Conservation (phyloP, 2,888 invertebrate species). For the Melanostoma mellinum region DNA sequence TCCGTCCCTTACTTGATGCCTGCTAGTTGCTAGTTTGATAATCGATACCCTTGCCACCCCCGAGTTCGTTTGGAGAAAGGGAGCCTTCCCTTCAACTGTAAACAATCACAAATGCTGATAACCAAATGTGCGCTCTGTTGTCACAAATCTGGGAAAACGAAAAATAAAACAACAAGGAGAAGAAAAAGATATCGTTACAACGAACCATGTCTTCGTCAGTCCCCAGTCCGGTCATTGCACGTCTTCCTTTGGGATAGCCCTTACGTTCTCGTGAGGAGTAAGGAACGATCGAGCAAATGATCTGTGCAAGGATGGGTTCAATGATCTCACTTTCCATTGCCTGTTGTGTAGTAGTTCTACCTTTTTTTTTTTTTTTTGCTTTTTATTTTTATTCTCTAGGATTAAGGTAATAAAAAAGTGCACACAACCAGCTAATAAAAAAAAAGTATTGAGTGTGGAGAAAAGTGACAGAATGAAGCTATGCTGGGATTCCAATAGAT, state of each 20-base stretch:
- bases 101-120: slow-evolving; percentile 66
- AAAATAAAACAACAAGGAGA: neutral
- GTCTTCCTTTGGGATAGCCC: slow-evolving; percentile 62
- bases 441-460: slow-evolving; percentile 30
- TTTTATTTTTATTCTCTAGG: slow-evolving; percentile 61
- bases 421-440: slow-evolving; percentile 47
- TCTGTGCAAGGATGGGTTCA: slow-evolving; percentile 72
- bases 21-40: slow-evolving; percentile 44
- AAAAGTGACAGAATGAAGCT: neutral
- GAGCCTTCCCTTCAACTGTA: slow-evolving; percentile 50
- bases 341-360: slow-evolving; percentile 47
- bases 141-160: slow-evolving; percentile 45
- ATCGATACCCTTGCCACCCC: slow-evolving; percentile 59
- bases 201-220: slow-evolving; percentile 11
- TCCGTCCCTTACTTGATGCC: slow-evolving; percentile 37
- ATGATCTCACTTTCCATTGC: slow-evolving; percentile 72
- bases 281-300: slow-evolving; percentile 60
- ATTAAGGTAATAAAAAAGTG: slow-evolving; percentile 68
- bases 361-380: slow-evolving; percentile 11
- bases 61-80: neutral
- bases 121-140: slow-evolving; percentile 57
- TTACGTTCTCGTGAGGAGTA: slow-evolving; percentile 40
- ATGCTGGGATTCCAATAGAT: neutral
- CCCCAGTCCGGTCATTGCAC: slow-evolving; percentile 59
- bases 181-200: slow-evolving; percentile 35